phyloP scores from a whole-genome alignment of 2,888 invertebrate genomes.

The Perdita meconis region DNA sequence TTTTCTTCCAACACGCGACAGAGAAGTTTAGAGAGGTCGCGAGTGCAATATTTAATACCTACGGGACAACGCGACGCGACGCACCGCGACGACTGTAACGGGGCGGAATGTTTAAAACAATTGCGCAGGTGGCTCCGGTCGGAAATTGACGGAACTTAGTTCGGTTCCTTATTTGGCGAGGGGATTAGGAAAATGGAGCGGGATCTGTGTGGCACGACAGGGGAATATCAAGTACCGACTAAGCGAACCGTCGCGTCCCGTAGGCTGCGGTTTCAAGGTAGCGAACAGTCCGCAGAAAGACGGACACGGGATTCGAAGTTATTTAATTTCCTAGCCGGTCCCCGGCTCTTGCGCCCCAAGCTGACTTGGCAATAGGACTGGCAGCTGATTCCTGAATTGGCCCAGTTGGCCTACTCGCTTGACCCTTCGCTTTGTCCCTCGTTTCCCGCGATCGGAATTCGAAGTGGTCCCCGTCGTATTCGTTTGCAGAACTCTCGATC shows the following conservation, averaged over 20 bases:
- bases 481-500: conserved; percentile 60
- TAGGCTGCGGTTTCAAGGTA: conserved; percentile 35
- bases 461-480: conserved; percentile 60
- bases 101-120: conserved; percentile 13
- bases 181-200: conserved; percentile 41
- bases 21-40: too few species aligned
- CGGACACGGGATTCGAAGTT: conserved; percentile 64
- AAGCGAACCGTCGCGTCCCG: conserved; percentile 46
- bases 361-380: conserved; percentile 76
- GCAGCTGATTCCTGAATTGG: conserved; percentile 72
- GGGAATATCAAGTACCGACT: conserved; percentile 53
- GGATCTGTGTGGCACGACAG: conserved; percentile 16
- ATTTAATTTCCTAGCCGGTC: conserved; percentile 77
- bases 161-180: conserved; percentile 19
- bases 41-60: not conserved
- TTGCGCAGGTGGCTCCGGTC: not conserved
- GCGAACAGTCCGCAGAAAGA: conserved; percentile 14
- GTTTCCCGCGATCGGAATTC: conserved; percentile 66
- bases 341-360: conserved; percentile 44
- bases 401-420: conserved; percentile 58
- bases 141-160: conserved; percentile 22
- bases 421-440: conserved; percentile 47
- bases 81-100: too few species aligned
- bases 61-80: too few species aligned
- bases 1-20: too few species aligned